Base-by-base conservation (phyloP, 2,797 vertebrate species). In the Micropoecilia bifurca region DNA sequence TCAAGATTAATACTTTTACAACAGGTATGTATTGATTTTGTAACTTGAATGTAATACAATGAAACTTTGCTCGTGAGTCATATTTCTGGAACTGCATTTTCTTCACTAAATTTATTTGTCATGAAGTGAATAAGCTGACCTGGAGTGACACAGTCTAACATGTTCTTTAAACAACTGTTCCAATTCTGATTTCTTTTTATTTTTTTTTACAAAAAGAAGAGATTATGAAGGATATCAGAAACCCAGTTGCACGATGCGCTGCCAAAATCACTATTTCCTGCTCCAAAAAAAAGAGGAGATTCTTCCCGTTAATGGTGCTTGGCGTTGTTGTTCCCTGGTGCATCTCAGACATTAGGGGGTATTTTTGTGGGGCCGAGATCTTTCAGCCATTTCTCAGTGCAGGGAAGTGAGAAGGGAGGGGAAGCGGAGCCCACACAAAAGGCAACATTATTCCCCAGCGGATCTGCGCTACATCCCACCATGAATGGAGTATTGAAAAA, bases 401-500 rank as follows among this genome's bases (percentile, higher is more conserved):
- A 47, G 94, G 91, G 91, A 92, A 93, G 91, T 92, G 92, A 95
- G 92, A 85, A 93, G 93, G 94, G 91, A 95, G 95, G 95, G 95
- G 91, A 96, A 93, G 93, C 91, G 88, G 85, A 75, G 78, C 79
- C 28, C 79, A 95, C 94, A 99, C 98, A 99, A 99, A 98, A 97
- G 97, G 93, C 92, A 90, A 97, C 97, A 96, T 99, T 99, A 98
- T 99, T 98, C 95, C 95, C 94, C 82, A 78, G 91, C 82, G 95
- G 95, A 96, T 94, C 92, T 95, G 89, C 57, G 88, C 95, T 93
- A 95, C 95, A 93, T 95, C 94, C 95, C 80, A 90, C 92, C 59
- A 98, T 99, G 97, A 99, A 99, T 98, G 96, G 97, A 91, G 97
- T 95, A 97, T 98, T 99, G 97, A 99, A 96, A 97, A 95, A 85